phyloP scores from a whole-genome alignment of 2,113 vertebrate genomes.

The Probosciger aterrimus region DNA sequence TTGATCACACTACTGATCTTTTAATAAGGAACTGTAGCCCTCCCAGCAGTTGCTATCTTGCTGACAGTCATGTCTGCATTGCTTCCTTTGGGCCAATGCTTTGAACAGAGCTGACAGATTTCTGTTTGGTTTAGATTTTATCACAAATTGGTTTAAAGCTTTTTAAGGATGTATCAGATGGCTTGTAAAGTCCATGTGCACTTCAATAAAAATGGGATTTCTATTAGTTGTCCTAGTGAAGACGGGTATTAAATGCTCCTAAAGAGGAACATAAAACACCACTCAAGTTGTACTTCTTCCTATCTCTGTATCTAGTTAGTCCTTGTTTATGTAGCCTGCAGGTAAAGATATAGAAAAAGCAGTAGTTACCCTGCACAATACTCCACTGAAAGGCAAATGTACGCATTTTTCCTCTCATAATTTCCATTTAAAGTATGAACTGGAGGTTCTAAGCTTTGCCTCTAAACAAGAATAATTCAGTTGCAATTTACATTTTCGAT shows the following conservation, averaged over 20 bases:
- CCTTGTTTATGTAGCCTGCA: slow-evolving; percentile 26
- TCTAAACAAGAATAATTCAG: slow-evolving; percentile 25
- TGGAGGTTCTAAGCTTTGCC: slow-evolving; percentile 22
- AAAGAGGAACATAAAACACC: slow-evolving; percentile 27
- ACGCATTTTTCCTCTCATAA: not conserved
- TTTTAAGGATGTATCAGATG: slow-evolving; percentile 50
- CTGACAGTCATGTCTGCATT: slow-evolving; percentile 46
- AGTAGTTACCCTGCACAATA: slow-evolving; percentile 35
- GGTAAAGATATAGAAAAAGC: slow-evolving; percentile 27
- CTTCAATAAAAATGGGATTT: slow-evolving; percentile 22
- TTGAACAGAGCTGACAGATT: slow-evolving; percentile 50
- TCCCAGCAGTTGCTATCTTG: slow-evolving; percentile 44
- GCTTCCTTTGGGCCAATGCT: slow-evolving; percentile 51
- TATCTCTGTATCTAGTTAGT: not conserved
- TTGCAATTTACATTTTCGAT: slow-evolving; percentile 22
- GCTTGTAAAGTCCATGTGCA: slow-evolving; percentile 42
- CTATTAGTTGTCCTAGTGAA: slow-evolving; percentile 42
- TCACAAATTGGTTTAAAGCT: slow-evolving; percentile 66
- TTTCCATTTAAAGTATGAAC: slow-evolving; percentile 36
- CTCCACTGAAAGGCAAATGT: slow-evolving; percentile 35
- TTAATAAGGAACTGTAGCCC: slow-evolving; percentile 55
- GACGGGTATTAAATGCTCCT: slow-evolving; percentile 6
- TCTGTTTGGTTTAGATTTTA: slow-evolving; percentile 65
- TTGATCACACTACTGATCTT: slow-evolving; percentile 63
- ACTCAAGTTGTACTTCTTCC: not conserved